Evolutionary conservation across 2,113 vertebrate species (phyloP).

Genomic region (Hippocampus zosterae): DNA sequence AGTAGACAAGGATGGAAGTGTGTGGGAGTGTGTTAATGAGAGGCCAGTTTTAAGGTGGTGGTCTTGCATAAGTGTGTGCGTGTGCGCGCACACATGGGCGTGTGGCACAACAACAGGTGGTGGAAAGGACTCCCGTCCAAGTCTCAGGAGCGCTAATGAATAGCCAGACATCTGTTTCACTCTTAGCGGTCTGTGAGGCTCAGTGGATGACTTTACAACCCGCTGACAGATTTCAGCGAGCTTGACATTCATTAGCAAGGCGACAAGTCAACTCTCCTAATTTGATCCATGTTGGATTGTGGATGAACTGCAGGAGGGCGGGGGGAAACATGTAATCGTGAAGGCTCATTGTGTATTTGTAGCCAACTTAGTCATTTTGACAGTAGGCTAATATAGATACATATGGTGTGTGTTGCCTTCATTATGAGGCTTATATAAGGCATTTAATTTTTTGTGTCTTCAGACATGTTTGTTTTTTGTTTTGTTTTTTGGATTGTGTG

Average conservation of each 20-base stretch:
- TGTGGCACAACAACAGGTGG: slow-evolving; percentile 57
- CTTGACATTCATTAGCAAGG: neutral
- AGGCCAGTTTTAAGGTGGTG: slow-evolving; percentile 55
- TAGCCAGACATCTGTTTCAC: slow-evolving; percentile 49
- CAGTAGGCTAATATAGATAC: too few species aligned
- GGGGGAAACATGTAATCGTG: too few species aligned
- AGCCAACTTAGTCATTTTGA: too few species aligned
- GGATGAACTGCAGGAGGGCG: too few species aligned
- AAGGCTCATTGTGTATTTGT: too few species aligned
- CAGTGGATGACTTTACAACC: neutral
- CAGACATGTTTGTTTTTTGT: too few species aligned
- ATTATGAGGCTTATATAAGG: too few species aligned
- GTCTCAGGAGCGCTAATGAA: slow-evolving; percentile 54
- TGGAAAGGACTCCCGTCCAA: slow-evolving; percentile 52
- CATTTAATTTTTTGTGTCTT: too few species aligned
- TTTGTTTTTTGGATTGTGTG: neutral
- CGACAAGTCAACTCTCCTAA: neutral
- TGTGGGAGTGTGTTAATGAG: slow-evolving; percentile 39
- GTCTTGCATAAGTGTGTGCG: slow-evolving; percentile 31
- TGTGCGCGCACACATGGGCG: neutral
- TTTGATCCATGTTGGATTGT: neutral
- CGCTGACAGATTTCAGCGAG: neutral
- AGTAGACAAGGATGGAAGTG: neutral
- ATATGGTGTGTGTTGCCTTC: too few species aligned
- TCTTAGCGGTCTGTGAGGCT: neutral